A percentile compares a stretch with the other conserved stretches of the same genome.
These are phyloP conservation scores for Tilapia sparmanii DNA, from an alignment of 2,113 vertebrate species.

Conservation along the genomic window DNA sequence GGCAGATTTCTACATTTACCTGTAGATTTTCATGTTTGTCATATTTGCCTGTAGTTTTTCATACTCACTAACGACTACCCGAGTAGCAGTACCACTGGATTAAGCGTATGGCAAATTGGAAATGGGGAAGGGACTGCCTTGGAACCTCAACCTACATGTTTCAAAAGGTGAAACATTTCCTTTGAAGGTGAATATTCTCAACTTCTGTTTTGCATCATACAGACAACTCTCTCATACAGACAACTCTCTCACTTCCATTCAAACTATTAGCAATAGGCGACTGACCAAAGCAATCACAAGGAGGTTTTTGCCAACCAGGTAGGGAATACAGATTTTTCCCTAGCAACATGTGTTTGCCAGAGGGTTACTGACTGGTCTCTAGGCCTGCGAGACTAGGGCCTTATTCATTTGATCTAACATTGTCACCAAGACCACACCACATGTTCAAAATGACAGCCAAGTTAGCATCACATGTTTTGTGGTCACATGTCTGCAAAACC, in stretches of 20 bases:
- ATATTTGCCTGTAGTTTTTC: background rate
- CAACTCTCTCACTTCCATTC: background rate
- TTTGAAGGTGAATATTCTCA: background rate
- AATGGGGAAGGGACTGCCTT: background rate
- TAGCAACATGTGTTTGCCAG: background rate
- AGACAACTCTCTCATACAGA: background rate
- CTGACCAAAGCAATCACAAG: background rate
- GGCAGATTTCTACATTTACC: background rate
- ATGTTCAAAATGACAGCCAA: background rate
- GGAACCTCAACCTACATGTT: rapidly evolving
- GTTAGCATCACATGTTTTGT: background rate
- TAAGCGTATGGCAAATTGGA: background rate
- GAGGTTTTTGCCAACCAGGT: background rate
- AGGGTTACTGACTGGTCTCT: background rate
- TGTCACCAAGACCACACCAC: background rate
- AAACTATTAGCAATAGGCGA: background rate
- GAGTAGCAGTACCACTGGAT: background rate
- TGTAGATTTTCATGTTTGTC: background rate
- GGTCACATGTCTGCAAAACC: background rate
- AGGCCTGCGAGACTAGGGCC: background rate
- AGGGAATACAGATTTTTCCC: background rate
- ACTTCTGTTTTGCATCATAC: background rate
- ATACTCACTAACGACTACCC: background rate
- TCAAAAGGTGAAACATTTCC: background rate
- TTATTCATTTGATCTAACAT: background rate